Conservation (phyloP, 1,140 invertebrate species). For the Atta colombica region DNA sequence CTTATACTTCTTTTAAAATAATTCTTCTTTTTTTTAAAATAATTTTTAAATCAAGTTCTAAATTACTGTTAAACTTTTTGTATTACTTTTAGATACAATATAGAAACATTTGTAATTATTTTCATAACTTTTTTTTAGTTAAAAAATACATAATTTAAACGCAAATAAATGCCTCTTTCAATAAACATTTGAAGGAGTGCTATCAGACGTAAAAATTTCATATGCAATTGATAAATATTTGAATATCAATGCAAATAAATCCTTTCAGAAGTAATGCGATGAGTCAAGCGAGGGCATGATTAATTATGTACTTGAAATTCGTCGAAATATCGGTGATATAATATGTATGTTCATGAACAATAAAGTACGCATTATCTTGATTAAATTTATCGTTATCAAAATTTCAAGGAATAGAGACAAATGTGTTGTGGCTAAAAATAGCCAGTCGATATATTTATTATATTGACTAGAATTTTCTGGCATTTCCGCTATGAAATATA, state of each 20-base stretch:
- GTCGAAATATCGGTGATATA: conserved; percentile 28
- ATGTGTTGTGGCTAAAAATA: conserved; percentile 13
- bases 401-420: conserved; percentile 7
- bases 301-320: conserved; percentile 24
- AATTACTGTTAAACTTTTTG: no score
- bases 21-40: no score
- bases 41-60: no score
- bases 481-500: background rate
- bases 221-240: conserved; percentile 13
- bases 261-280: background rate
- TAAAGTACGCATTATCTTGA: background rate
- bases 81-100: no score
- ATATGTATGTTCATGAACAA: background rate
- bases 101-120: no score
- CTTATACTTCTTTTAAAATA: no score
- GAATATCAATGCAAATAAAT: background rate
- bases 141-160: no score
- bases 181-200: background rate
- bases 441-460: background rate
- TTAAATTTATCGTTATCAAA: conserved; percentile 7
- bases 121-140: no score
- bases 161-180: background rate
- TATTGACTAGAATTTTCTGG: conserved; percentile 5
- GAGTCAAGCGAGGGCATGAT: conserved; percentile 16
- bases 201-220: background rate